Percentiles rank a stretch among this genome's conserved stretches.
Conservation (phyloP, 2,888 invertebrate genomes). For the Ophioninae sp. region DNA sequence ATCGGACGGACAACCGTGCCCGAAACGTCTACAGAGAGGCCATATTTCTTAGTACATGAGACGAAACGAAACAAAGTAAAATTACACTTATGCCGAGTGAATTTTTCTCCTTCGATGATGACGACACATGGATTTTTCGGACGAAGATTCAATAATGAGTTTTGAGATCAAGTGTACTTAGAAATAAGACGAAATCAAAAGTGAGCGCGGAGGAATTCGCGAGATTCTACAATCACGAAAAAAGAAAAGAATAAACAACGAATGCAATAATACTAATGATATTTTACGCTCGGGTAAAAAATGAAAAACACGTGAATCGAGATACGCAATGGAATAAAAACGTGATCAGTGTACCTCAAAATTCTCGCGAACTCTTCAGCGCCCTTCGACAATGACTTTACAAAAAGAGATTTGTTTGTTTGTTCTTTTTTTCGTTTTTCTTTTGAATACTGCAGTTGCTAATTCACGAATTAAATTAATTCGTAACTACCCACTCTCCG, state of each 20-base stretch:
- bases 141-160: slow-evolving; percentile 41
- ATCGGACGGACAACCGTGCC: slow-evolving; percentile 9
- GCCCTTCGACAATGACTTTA: slow-evolving; percentile 45
- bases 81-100: slow-evolving; percentile 29
- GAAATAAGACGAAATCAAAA: slow-evolving; percentile 50
- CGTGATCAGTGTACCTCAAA: slow-evolving; percentile 14
- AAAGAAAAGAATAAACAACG: slow-evolving; percentile 1
- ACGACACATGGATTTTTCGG: slow-evolving; percentile 31
- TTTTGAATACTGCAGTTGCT: slow-evolving; percentile 57
- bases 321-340: slow-evolving; percentile 26
- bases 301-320: slow-evolving; percentile 38
- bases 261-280: slow-evolving; percentile 37
- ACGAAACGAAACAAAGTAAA: slow-evolving; percentile 16
- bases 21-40: slow-evolving; percentile 40
- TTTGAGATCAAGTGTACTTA: slow-evolving; percentile 61
- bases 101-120: slow-evolving; percentile 28
- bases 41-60: slow-evolving; percentile 25
- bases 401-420: slow-evolving; percentile 37
- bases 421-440: slow-evolving; percentile 19
- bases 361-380: slow-evolving; percentile 27
- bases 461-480: slow-evolving; percentile 52
- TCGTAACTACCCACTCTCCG: slow-evolving; percentile 23
- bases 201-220: slow-evolving; percentile 16
- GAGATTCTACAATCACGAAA: slow-evolving; percentile 25
- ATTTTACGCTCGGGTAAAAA: slow-evolving; percentile 2